These are phyloP conservation scores for Ptilonorhynchus violaceus DNA, from an alignment of 2,113 vertebrate genomes.

Conservation along the genomic window DNA sequence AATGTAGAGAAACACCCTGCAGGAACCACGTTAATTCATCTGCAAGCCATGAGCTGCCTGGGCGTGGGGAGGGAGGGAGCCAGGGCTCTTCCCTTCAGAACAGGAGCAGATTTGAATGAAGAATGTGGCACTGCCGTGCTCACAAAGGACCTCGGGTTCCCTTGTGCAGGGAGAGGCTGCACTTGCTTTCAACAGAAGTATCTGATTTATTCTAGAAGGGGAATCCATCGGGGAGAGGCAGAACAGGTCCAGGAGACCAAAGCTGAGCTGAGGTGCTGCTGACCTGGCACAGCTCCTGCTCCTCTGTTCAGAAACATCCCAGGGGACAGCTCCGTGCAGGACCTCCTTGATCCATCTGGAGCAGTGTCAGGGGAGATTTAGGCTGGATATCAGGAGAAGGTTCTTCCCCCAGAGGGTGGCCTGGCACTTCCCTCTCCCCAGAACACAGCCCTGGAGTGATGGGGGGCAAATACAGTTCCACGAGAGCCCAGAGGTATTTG, in stretches of 20 bases:
- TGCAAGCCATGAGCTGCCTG: background rate
- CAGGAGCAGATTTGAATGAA: conserved; percentile 27
- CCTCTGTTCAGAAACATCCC: rapidly evolving
- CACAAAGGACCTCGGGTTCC: background rate
- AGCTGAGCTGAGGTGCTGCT: background rate
- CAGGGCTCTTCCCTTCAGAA: background rate
- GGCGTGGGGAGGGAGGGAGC: background rate
- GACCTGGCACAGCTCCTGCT: background rate
- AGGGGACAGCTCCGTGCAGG: background rate
- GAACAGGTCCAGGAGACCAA: background rate
- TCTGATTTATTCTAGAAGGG: conserved; percentile 27
- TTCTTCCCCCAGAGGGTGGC: background rate
- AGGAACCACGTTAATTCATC: background rate
- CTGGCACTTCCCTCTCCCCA: background rate
- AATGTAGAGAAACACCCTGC: background rate
- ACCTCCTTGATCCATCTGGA: background rate
- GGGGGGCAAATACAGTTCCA: rapidly evolving
- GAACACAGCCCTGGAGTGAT: rapidly evolving
- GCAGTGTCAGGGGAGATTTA: background rate
- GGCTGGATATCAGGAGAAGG: background rate
- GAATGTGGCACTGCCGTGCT: background rate
- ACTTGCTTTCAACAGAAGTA: background rate
- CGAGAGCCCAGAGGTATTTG: background rate
- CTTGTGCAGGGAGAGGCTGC: background rate
- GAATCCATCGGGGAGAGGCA: conserved; percentile 10